Percentiles rank a stretch among this genome's conserved stretches.
Conservation (phyloP, 2,113 vertebrate genomes). For the Amblyornis subalaris region DNA sequence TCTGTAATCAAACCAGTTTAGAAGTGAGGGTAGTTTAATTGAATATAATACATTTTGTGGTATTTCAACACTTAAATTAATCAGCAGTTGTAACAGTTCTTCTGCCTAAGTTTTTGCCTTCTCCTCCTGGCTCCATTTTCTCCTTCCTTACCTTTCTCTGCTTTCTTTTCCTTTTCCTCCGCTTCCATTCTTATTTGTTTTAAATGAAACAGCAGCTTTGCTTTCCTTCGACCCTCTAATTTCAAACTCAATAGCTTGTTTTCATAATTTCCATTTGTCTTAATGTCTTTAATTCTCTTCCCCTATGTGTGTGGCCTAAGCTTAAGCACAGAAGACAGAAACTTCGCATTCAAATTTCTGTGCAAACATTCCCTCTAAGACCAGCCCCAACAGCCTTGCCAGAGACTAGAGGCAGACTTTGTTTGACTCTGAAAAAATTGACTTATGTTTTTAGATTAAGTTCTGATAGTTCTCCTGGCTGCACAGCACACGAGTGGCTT, state of each 20-base stretch:
- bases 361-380: not conserved
- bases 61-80: not conserved
- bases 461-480: not conserved
- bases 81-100: not conserved
- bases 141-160: not conserved
- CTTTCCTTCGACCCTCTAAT: not conserved
- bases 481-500: rapidly evolving
- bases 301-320: not conserved
- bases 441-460: not conserved
- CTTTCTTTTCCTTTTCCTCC: not conserved
- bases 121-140: not conserved
- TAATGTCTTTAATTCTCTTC: not conserved
- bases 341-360: not conserved
- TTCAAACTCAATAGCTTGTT: not conserved
- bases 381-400: not conserved
- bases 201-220: not conserved
- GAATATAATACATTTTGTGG: not conserved
- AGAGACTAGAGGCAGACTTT: not conserved
- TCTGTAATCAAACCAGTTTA: not conserved
- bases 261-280: not conserved
- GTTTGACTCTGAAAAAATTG: not conserved
- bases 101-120: not conserved
- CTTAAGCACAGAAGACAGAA: not conserved
- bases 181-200: not conserved
- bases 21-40: not conserved